phyloP scores from a whole-genome alignment of 2,888 invertebrate species.

The Rhodophaea formosa region DNA sequence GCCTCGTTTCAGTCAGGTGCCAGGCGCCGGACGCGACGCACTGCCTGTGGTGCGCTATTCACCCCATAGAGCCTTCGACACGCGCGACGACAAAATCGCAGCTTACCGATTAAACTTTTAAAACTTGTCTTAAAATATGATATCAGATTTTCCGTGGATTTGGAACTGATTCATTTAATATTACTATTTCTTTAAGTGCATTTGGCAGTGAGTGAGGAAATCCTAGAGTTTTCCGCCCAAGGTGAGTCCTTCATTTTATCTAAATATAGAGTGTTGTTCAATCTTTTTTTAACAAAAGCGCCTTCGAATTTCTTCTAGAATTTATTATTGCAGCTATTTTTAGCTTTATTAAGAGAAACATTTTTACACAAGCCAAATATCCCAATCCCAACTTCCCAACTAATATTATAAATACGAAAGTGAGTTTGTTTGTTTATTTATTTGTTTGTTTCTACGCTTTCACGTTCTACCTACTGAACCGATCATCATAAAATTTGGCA shows the following conservation, averaged over 20 bases:
- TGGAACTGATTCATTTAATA: conserved; percentile 22
- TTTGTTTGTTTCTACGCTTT: no score
- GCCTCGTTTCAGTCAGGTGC: conserved; percentile 76
- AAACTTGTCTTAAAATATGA: conserved; percentile 24
- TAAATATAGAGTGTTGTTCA: not conserved
- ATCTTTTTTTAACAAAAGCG: not conserved
- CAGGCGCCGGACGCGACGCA: conserved; percentile 72
- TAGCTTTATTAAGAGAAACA: no score
- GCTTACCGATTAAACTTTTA: conserved; percentile 20
- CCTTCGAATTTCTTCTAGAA: not conserved
- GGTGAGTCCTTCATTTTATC: conserved; percentile 43
- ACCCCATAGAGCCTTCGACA: conserved; percentile 53
- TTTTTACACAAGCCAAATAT: no score
- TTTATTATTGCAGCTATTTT: not conserved
- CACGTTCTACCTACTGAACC: no score
- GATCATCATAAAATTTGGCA: no score
- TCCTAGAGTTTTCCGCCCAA: conserved; percentile 47
- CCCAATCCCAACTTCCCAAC: no score
- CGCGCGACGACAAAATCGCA: conserved; percentile 31
- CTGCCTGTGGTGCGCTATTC: conserved; percentile 42
- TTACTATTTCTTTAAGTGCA: conserved; percentile 35
- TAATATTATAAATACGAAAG: no score
- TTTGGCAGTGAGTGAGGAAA: conserved; percentile 56
- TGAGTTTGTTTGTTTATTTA: no score
- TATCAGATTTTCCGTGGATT: conserved; percentile 28